phyloP scores from a whole-genome alignment of 2,797 vertebrate species.

The Pangasius sanitwongsei region DNA sequence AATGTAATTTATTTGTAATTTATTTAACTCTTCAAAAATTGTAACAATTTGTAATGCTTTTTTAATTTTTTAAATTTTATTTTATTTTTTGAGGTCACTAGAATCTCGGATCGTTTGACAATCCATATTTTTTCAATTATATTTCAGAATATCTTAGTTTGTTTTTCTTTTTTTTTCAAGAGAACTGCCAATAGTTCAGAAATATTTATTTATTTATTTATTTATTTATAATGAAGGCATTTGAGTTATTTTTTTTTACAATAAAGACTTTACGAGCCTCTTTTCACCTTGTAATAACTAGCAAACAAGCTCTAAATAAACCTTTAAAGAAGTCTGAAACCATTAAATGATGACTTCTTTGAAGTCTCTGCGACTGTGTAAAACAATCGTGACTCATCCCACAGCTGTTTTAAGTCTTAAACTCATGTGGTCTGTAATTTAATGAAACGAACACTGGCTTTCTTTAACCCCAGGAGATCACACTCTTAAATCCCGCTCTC shows the following conservation, averaged over 20 bases:
- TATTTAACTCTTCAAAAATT: too few relatives aligned
- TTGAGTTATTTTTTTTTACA: neutral
- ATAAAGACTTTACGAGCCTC: neutral
- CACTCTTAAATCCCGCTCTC: slow-evolving; percentile 15
- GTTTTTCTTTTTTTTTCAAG: neutral
- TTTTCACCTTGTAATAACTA: neutral
- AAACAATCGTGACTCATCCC: slow-evolving; percentile 15
- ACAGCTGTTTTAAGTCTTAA: slow-evolving; percentile 34
- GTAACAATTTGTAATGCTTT: neutral
- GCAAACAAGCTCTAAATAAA: neutral
- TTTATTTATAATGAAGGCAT: neutral
- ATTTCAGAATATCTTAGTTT: neutral
- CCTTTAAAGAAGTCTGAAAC: slow-evolving; percentile 15
- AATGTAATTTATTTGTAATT: too few relatives aligned
- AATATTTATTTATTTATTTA: neutral
- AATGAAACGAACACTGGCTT: slow-evolving; percentile 21
- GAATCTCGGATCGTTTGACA: too few relatives aligned
- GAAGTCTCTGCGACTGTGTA: neutral
- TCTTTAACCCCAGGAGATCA: slow-evolving; percentile 31
- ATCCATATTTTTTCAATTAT: too few relatives aligned
- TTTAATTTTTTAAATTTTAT: neutral
- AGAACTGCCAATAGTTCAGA: neutral
- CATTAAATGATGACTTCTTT: neutral
- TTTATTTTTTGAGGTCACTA: neutral
- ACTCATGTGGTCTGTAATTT: slow-evolving; percentile 53